These are phyloP conservation scores for Hermetia illucens DNA, from an alignment of 1,140 invertebrate genomes.

Conservation along the genomic window DNA sequence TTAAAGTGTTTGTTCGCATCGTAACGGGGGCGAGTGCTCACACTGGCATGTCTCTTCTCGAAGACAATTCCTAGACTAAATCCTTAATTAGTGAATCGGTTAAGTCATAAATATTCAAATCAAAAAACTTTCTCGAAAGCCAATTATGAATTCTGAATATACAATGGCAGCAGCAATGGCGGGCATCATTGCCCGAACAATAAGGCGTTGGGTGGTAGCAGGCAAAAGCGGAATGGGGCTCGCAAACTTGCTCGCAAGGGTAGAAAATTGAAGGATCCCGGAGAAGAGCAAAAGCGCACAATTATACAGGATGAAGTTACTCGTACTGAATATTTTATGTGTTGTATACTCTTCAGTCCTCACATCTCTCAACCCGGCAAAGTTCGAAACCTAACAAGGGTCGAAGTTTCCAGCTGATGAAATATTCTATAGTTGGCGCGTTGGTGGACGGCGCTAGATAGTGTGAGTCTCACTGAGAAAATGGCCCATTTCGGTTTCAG, in stretches of 20 bases:
- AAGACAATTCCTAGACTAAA: too few species aligned
- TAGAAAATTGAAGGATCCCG: neutral
- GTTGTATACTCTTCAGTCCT: neutral
- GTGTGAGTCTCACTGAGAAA: neutral
- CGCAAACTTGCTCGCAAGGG: too few species aligned
- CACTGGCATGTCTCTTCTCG: too few species aligned
- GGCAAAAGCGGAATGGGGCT: too few species aligned
- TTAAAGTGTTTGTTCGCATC: too few species aligned
- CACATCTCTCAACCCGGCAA: neutral
- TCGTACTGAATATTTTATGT: slow-evolving; percentile 4
- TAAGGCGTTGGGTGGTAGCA: too few species aligned
- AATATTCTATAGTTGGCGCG: neutral
- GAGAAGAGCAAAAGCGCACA: neutral
- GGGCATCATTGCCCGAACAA: too few species aligned
- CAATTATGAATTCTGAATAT: slow-evolving; percentile 6
- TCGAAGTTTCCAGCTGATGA: neutral
- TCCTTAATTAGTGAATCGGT: slow-evolving; percentile 6
- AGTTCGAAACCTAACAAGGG: neutral
- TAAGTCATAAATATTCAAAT: slow-evolving; percentile 5
- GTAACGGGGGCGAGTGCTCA: too few species aligned
- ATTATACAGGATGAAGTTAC: slow-evolving; percentile 3
- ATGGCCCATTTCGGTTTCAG: neutral
- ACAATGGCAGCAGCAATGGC: neutral
- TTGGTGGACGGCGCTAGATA: neutral
- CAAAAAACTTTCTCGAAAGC: slow-evolving; percentile 3